Conservation (phyloP, 2,888 invertebrate species). For the Caenorhabditis angaria region DNA sequence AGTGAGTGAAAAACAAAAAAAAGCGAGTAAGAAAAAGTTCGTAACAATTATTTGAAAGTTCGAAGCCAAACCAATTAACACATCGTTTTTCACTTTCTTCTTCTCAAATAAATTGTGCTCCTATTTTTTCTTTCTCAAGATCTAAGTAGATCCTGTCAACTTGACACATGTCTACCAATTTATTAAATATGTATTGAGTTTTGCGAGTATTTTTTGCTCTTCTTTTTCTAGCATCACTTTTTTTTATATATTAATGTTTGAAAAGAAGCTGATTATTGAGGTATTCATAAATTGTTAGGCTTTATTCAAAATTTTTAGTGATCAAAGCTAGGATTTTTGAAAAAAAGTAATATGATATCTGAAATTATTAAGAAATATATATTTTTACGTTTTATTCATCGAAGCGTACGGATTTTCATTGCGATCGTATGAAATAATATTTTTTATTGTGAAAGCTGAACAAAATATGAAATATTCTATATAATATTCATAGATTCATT, state of each 20-base stretch:
- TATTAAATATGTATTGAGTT: conserved; percentile 2
- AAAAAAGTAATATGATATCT: too few relatives aligned
- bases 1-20: too few relatives aligned
- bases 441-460: conserved; percentile 2
- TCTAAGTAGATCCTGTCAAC: background rate
- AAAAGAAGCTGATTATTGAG: too few relatives aligned
- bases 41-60: background rate
- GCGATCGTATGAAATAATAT: background rate
- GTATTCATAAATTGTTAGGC: too few relatives aligned
- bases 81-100: background rate
- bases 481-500: conserved; percentile 46
- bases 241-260: too few relatives aligned
- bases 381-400: background rate
- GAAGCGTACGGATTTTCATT: background rate
- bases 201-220: background rate
- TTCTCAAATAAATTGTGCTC: background rate
- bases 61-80: background rate
- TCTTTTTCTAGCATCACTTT: background rate
- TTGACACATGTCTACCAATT: conserved; percentile 4
- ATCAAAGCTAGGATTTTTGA: too few relatives aligned
- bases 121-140: background rate
- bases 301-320: too few relatives aligned
- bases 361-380: too few relatives aligned
- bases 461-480: conserved; percentile 42
- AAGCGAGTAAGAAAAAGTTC: too few relatives aligned